Conservation (phyloP, 2,113 vertebrate species). For the Gopherus flavomarginatus region DNA sequence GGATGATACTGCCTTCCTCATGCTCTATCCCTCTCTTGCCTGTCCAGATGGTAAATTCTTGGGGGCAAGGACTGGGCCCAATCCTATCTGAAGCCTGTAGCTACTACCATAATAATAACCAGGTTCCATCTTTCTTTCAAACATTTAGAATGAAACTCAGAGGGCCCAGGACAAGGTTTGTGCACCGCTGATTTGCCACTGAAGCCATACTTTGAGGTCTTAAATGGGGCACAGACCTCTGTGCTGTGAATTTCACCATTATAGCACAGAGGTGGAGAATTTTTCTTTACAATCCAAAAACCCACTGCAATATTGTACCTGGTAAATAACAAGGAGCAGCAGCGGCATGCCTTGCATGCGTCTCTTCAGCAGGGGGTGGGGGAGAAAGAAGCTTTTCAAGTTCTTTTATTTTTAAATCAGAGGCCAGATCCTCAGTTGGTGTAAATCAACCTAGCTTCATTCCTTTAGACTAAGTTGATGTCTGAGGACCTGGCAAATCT, state of each 20-base stretch:
- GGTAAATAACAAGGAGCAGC: not conserved
- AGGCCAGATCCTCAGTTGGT: not conserved
- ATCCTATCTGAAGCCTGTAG: not conserved
- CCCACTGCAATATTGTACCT: not conserved
- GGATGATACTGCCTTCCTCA: not conserved
- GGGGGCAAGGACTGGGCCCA: not conserved
- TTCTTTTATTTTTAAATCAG: not conserved
- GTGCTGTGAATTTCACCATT: not conserved
- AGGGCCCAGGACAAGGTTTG: not conserved
- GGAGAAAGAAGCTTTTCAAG: not conserved
- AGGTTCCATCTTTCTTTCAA: accelerated
- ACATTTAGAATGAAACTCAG: not conserved
- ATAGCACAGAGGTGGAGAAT: not conserved
- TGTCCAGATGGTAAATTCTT: not conserved
- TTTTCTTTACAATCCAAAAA: not conserved
- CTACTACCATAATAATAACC: not conserved
- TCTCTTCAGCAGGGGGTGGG: not conserved
- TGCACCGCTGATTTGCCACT: not conserved
- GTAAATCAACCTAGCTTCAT: not conserved
- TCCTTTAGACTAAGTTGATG: not conserved
- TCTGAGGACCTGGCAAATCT: not conserved
- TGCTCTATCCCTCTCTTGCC: not conserved
- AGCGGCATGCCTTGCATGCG: not conserved
- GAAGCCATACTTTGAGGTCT: not conserved
- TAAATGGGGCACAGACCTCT: not conserved